Percentiles rank a stretch among this genome's conserved stretches.
These are phyloP conservation scores for Drosophila repleta DNA, from an alignment of 1,140 invertebrate species.

Conservation along the genomic window DNA sequence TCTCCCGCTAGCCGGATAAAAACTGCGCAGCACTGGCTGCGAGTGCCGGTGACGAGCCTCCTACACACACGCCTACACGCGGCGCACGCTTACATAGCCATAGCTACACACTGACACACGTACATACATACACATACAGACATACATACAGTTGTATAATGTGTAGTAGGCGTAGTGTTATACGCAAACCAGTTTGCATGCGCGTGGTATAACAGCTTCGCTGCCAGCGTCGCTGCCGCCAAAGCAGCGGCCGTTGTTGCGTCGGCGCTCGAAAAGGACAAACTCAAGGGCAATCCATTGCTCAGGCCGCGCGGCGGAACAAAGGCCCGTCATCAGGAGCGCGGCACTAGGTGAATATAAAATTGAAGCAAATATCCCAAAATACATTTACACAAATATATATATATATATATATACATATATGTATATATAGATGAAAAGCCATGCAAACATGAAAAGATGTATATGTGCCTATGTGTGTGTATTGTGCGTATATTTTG, in stretches of 20 bases:
- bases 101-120: neutral
- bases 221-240: constrained; percentile 22
- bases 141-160: neutral
- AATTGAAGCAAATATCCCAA: constrained; percentile 3
- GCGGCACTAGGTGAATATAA: constrained; percentile 10
- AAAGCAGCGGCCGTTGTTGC: constrained; percentile 22
- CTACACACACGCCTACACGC: constrained; percentile 36
- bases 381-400: neutral
- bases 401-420: neutral
- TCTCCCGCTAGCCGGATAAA: neutral
- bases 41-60: constrained; percentile 62
- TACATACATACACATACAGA: neutral
- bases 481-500: neutral
- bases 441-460: neutral
- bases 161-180: constrained; percentile 13
- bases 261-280: constrained; percentile 69
- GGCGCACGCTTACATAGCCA: neutral
- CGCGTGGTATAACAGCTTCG: constrained; percentile 59
- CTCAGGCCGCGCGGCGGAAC: constrained; percentile 12
- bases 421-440: neutral
- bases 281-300: constrained; percentile 72
- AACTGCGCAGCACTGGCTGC: constrained; percentile 8
- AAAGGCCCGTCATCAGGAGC: constrained; percentile 38
- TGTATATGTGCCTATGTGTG: neutral
- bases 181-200: constrained; percentile 64